Percentiles rank a stretch among this genome's conserved stretches.
phyloP scores from a whole-genome alignment of 2,113 vertebrate genomes.

The Suncus etruscus region DNA sequence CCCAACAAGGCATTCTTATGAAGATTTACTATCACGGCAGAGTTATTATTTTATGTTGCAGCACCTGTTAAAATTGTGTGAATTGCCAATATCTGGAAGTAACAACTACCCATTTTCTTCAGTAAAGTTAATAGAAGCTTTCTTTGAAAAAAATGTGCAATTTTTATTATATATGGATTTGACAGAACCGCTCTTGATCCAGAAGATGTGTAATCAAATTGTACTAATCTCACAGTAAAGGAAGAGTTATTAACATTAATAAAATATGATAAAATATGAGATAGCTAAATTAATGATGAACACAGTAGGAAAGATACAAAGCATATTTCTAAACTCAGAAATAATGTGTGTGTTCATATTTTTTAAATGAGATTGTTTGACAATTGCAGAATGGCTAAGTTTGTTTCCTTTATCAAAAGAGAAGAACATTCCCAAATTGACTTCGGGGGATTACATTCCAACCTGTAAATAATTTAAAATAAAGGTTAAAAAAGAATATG shows the following conservation, averaged over 20 bases:
- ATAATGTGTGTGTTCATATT: constrained; percentile 30
- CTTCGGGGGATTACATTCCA: constrained; percentile 73
- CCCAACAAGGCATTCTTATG: background rate
- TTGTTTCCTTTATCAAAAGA: constrained; percentile 72
- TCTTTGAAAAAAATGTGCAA: constrained; percentile 26
- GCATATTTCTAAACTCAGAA: constrained; percentile 44
- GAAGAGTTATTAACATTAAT: constrained; percentile 39
- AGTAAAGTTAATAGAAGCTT: background rate
- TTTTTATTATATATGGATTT: constrained; percentile 10
- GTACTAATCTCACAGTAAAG: background rate
- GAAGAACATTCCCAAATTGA: constrained; percentile 63
- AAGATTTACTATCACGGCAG: background rate
- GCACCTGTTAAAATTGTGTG: constrained; percentile 9
- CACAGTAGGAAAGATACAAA: constrained; percentile 47
- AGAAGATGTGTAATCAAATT: constrained; percentile 29
- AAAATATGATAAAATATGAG: constrained; percentile 38
- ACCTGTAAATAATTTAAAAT: constrained; percentile 82
- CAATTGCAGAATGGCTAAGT: constrained; percentile 65
- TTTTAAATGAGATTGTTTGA: constrained; percentile 72
- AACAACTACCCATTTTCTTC: background rate
- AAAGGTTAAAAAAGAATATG: constrained; percentile 81
- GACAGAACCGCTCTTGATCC: background rate
- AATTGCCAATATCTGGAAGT: background rate
- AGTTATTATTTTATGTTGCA: background rate
- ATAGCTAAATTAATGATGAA: constrained; percentile 19